Evolutionary conservation across 1,140 invertebrate genomes (phyloP), one percentile per base, ranked within the genome.

Genomic region (Drosophila nannoptera): DNA sequence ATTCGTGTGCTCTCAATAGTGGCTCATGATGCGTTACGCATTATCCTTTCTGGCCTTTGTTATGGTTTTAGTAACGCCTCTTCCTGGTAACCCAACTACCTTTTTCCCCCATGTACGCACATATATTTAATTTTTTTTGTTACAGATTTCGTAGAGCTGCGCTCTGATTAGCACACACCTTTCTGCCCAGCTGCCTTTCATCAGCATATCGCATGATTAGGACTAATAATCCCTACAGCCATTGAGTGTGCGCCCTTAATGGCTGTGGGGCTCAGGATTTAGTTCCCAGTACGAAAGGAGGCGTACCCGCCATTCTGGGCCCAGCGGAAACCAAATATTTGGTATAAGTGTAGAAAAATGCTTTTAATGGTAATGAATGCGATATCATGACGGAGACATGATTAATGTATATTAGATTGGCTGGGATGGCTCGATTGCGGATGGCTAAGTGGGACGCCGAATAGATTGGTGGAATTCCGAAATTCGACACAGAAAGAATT

Each of bases 11-110:
- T 61, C 52, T 71, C 50, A 63, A 58, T 52, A 59, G 1, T 14
- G 59, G 64, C 49, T 68, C 66, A 73, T 66, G 61, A 77, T 76
- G 73, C 66, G 61, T 82, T 77, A 81, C 74, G 74, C 77, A 83
- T 87, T 82, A 78, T 82, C 78, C 76, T 77, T 64, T 65, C 43
- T 59, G 52, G 43, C 64, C 54, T 65, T 86, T 87, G 83, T 78
- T 83, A 76, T 59, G 69, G 73, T 40, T 54, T 76, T 75, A 63
- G 80, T 54, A 70, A 84, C 80, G 80, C 80, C 80, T 56, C 76
- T 80, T 84, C 76, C 81, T 84, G 80, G 80, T 83, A 83, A 83
- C 76, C 80, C 74, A 75, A 84, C 64, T 72, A 65, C 72, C n/a
- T 73, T 76, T 78, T 73, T 50, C 12, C 40, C 36, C n/a, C 6